Conservation (phyloP, 2,888 invertebrate species). For the Nemotelus nigrinus region DNA sequence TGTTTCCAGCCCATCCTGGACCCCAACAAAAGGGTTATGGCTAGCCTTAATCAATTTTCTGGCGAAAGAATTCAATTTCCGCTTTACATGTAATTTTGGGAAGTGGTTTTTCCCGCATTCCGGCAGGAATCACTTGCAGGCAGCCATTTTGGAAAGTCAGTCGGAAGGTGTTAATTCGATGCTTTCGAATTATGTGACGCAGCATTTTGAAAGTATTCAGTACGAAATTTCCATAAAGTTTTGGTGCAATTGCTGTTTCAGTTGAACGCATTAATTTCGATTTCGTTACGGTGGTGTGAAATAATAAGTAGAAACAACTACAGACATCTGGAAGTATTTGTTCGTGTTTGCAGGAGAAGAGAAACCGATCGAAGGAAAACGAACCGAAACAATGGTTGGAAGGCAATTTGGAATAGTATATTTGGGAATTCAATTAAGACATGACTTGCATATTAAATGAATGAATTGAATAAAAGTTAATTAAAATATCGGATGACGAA, state of each 20-base stretch:
- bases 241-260: background rate
- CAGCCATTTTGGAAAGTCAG: background rate
- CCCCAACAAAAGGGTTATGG: background rate
- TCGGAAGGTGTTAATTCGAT: constrained; percentile 14
- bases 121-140: background rate
- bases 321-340: background rate
- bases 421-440: background rate
- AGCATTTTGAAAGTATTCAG: background rate
- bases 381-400: too few species aligned
- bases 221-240: background rate
- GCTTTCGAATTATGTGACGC: background rate
- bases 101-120: background rate
- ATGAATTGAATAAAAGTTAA: background rate
- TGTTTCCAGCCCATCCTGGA: background rate
- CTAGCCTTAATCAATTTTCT: constrained; percentile 31
- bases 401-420: background rate
- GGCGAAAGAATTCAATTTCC: constrained; percentile 34
- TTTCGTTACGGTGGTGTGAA: background rate
- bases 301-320: background rate
- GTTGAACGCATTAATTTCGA: constrained; percentile 1
- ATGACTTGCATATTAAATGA: constrained; percentile 1
- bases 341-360: too few species aligned
- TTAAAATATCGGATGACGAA: too few species aligned
- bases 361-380: too few species aligned
- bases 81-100: constrained; percentile 38